Percentiles rank a stretch among this genome's conserved stretches.
Conservation (phyloP, 2,888 invertebrate species). For the Heliconius erato region DNA sequence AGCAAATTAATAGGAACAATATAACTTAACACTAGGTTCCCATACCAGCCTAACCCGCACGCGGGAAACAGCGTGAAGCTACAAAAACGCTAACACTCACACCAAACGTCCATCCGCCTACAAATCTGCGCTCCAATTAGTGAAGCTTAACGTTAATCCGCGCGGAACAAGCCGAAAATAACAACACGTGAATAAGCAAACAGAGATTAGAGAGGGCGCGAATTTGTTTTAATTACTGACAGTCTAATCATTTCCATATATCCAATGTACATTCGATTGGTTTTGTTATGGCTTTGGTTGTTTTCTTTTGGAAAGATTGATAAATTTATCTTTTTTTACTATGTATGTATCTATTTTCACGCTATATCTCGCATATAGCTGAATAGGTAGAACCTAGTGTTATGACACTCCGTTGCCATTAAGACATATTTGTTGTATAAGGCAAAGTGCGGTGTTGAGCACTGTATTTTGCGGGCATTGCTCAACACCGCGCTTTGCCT, state of each 20-base stretch:
- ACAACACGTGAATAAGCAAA: conserved; percentile 70
- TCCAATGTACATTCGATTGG: conserved; percentile 26
- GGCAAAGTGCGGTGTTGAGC: too few relatives aligned
- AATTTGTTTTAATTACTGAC: conserved; percentile 49
- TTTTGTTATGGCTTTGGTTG: not conserved
- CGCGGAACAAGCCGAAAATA: conserved; percentile 73
- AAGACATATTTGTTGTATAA: too few relatives aligned
- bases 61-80: too few relatives aligned
- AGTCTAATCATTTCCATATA: conserved; percentile 34
- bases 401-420: too few relatives aligned
- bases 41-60: too few relatives aligned
- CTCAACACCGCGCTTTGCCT: too few relatives aligned
- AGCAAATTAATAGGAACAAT: too few relatives aligned
- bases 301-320: not conserved
- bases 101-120: conserved; percentile 42
- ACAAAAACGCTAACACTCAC: conserved; percentile 32
- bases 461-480: too few relatives aligned
- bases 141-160: conserved; percentile 73
- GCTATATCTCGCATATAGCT: too few relatives aligned
- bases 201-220: conserved; percentile 50
- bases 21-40: too few relatives aligned
- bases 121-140: conserved; percentile 75
- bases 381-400: too few relatives aligned
- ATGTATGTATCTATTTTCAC: not conserved
- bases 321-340: not conserved